Percentiles rank a stretch among this genome's conserved stretches.
phyloP scores from a whole-genome alignment of 2,888 invertebrate genomes.

The Pseudococcus longispinus region DNA sequence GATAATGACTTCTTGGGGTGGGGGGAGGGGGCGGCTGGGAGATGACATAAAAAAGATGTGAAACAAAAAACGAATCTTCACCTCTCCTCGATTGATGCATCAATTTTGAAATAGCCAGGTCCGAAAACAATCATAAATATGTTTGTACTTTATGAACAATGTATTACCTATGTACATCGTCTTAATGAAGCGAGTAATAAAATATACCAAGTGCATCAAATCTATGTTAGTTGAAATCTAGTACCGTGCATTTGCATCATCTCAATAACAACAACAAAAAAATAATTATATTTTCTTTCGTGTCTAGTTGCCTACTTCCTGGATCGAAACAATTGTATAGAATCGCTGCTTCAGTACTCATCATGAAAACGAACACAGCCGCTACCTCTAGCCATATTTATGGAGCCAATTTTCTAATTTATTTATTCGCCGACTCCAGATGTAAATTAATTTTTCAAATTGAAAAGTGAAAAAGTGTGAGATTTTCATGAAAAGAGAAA shows the following conservation, averaged over 20 bases:
- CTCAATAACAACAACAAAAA: background rate
- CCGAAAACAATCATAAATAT: too few species aligned
- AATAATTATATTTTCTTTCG: background rate
- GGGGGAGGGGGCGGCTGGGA: too few species aligned
- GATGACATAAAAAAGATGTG: too few species aligned
- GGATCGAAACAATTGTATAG: background rate
- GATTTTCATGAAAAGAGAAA: slow-evolving; percentile 22
- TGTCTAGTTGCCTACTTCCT: slow-evolving; percentile 2
- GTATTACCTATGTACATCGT: too few species aligned
- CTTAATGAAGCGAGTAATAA: too few species aligned
- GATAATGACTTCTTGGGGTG: too few species aligned
- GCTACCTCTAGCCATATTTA: background rate
- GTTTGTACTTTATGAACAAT: too few species aligned
- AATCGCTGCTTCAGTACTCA: background rate
- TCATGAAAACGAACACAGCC: background rate
- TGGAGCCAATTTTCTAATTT: background rate
- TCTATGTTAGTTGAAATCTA: background rate
- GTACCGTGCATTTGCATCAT: background rate
- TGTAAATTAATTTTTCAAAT: background rate
- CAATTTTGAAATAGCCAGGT: too few species aligned
- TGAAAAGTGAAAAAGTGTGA: slow-evolving; percentile 22
- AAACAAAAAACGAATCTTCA: too few species aligned
- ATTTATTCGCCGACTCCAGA: background rate
- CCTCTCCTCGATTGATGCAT: too few species aligned
- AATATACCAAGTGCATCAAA: too few species aligned